These are phyloP conservation scores for Caradrina kadenii DNA, from an alignment of 2,888 invertebrate genomes.

Conservation along the genomic window DNA sequence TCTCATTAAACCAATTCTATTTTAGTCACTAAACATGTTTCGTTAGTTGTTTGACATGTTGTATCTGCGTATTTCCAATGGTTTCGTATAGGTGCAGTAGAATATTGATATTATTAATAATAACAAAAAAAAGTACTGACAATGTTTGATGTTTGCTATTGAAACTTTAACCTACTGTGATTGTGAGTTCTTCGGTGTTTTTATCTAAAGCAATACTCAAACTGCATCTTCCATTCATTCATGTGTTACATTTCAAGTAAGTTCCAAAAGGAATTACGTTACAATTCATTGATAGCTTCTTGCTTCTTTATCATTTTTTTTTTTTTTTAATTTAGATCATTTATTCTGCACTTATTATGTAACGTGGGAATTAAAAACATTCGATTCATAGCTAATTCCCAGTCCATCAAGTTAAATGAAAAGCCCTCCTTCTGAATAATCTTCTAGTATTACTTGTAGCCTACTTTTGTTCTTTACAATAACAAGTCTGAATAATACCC, in stretches of 20 bases:
- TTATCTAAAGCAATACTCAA: conserved; percentile 2
- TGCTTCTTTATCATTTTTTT: too few species aligned
- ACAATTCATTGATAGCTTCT: background rate
- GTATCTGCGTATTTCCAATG: too few species aligned
- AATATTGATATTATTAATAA: background rate
- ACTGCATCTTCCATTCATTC: too few species aligned
- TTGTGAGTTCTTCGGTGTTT: background rate
- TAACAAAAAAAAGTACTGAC: background rate
- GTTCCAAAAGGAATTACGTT: too few species aligned
- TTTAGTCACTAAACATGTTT: conserved; percentile 5
- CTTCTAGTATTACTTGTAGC: background rate
- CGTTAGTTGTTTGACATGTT: too few species aligned
- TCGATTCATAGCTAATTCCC: too few species aligned
- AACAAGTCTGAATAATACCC: background rate
- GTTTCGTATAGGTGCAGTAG: too few species aligned
- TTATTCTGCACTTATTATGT: background rate
- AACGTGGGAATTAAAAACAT: background rate
- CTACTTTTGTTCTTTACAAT: background rate
- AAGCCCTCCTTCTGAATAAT: background rate
- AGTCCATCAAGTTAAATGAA: background rate
- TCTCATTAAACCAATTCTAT: conserved; percentile 15
- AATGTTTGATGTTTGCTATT: background rate
- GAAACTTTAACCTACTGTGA: conserved; percentile 1
- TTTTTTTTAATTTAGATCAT: background rate
- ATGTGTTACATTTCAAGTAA: too few species aligned